Evolutionary conservation across 2,113 vertebrate genomes (phyloP), one percentile per base, ranked within the genome.

Genomic region (Hippolais icterina): DNA sequence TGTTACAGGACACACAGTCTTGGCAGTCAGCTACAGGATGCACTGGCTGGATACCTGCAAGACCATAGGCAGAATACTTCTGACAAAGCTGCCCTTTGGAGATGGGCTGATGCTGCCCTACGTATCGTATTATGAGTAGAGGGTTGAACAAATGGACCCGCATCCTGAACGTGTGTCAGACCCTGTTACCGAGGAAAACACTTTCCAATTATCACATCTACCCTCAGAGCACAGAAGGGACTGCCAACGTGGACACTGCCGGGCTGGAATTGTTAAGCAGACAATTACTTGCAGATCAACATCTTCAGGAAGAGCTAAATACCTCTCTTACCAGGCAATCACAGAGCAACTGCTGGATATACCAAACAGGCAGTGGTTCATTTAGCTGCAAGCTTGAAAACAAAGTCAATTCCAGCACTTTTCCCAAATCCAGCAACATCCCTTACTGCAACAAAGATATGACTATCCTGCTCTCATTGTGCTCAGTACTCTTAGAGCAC

Each of bases 1-100:
- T 24, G 5, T 65, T 57, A 28, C 0, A 28, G 70, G 52, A 35
- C 11, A 76, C 42, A 15, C 4, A n/a, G 41, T 1, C 7, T 2
- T 31, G 46, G 56, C 72, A 89, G 68, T 15, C 89, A 83, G 68
- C 80, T 57, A 20, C 25, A 23, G 59, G 21, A 85, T 2, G 33
- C 61, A 66, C 35, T 65, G 74, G 49, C 33, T 64, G 77, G 39
- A 56, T 31, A 89, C 27, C 53, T 77, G n/a, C 61, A 90, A 56
- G 23, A 54, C 50, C 47, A 46, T 0, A 19, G 57, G 69, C 74
- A 70, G 66, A 85, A 70, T 6, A 16, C 37, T 71, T 50, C 72
- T 83, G 57, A 42, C 44, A 69, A 37, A 68, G 53, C 49, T 68
- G 56, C 82, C 49, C 79, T 69, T 1, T 5, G 39, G 21, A 8